A percentile compares a stretch with the other conserved stretches of the same genome.
Evolutionary conservation across 2,888 invertebrate species (phyloP).

Genomic region (Heteropelma amictum): DNA sequence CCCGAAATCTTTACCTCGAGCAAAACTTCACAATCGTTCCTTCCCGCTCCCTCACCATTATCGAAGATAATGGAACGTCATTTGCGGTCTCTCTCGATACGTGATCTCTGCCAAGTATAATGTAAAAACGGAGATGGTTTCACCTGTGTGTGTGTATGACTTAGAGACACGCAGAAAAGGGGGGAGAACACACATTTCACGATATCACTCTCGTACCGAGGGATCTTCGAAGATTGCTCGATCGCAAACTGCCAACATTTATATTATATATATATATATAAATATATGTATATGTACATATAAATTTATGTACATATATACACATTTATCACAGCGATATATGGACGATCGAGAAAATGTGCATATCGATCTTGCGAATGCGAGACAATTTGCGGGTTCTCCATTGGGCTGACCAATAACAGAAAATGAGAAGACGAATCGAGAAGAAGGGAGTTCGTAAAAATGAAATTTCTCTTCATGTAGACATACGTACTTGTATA

Average conservation of each 20-base stretch:
- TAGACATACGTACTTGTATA: no score
- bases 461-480: no score
- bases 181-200: background rate
- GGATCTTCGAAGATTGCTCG: background rate
- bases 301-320: background rate
- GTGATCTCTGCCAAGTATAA: conserved; percentile 54
- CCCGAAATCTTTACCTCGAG: conserved; percentile 60
- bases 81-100: conserved; percentile 69
- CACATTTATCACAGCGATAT: conserved; percentile 4
- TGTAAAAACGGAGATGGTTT: no score
- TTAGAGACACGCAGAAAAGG: background rate
- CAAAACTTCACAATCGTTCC: conserved; percentile 35
- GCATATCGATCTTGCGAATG: conserved; percentile 12
- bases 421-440: background rate
- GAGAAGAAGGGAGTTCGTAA: background rate
- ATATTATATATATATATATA: background rate
- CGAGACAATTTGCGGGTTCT: conserved; percentile 28
- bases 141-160: background rate
- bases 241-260: background rate
- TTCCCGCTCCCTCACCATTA: conserved; percentile 61
- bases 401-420: background rate
- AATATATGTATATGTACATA: no score
- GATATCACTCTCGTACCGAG: background rate
- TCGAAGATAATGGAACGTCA: conserved; percentile 67
- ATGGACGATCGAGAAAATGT: conserved; percentile 5